These are phyloP conservation scores for Bos indicus DNA, from an alignment of 2,113 vertebrate genomes.

Conservation along the genomic window DNA sequence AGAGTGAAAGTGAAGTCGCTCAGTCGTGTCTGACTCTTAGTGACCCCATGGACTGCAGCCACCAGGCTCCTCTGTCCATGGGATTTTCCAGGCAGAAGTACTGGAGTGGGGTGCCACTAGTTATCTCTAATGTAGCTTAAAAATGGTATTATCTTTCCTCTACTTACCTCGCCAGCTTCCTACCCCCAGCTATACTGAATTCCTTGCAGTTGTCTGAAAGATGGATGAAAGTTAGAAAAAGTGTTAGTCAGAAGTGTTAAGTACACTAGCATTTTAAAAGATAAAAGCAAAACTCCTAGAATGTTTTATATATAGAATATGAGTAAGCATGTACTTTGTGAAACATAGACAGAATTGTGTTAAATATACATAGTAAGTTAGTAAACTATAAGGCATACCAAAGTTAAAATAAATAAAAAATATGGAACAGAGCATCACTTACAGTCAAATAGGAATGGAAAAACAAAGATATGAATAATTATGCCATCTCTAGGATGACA, in stretches of 20 bases:
- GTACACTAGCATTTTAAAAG: constrained; percentile 23
- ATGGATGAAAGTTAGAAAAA: constrained; percentile 20
- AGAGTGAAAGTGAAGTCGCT: too few relatives aligned
- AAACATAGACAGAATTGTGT: constrained; percentile 52
- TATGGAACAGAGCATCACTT: neutral
- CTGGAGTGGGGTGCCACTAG: neutral
- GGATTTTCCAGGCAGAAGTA: too few relatives aligned
- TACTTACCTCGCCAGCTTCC: constrained; percentile 5
- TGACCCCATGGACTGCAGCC: too few relatives aligned
- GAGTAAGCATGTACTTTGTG: constrained; percentile 46
- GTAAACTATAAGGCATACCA: constrained; percentile 45
- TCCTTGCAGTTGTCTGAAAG: constrained; percentile 25
- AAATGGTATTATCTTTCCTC: neutral
- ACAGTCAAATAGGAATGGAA: neutral
- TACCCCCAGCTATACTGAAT: neutral
- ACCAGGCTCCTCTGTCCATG: too few relatives aligned
- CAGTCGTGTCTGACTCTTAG: too few relatives aligned
- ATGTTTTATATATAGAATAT: constrained; percentile 58
- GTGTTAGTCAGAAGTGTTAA: constrained; percentile 35
- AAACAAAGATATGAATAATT: neutral
- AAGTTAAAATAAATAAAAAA: constrained; percentile 53
- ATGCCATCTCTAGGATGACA: neutral
- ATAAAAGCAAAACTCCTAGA: constrained; percentile 15
- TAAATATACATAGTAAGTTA: constrained; percentile 53
- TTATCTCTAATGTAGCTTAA: neutral